Base-by-base conservation (phyloP, 2,888 invertebrate genomes). In the Erebia ligea region DNA sequence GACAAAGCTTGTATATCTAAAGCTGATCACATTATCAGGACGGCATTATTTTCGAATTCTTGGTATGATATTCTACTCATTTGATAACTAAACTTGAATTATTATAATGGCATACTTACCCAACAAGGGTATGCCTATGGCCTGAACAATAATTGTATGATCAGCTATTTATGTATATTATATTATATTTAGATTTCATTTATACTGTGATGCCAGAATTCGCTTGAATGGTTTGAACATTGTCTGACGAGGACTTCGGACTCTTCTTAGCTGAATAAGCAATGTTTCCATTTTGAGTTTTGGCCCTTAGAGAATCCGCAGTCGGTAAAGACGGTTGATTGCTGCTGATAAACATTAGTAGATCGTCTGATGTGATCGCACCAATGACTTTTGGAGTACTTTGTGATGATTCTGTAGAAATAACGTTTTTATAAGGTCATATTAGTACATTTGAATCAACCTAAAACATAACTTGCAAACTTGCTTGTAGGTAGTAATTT, bases 351-450 rank as follows among this genome's bases (percentile, higher is more conserved):
- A 94, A 95, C 75, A 94, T 89, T 25, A 97, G 90, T 65, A 97
- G 88, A 80, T 97, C 96, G 75, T 95, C 94, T 72, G 96, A 95
- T 42, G 95, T 96, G 1, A 96, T 94, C 69, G 97, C 89, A 50
- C 97, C 97, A 73, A 96, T 87, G 17, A 96, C 94, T 75, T 94
- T 94, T 80, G 95, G 94, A 64, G 89, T 88, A 54, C 80, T 81
- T 45, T 75, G 76, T 34, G 81, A 73, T 34, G 75, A 45, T 77
- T 90, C 89, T 88, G 82, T 64, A 83, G 87, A 70, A 62, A 67
- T 58, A 67, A 8, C 50, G n/a, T n/a, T 45, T 40, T 42, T 48
- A 17, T 25, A 10, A 25, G 9, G n/a, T 15, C 4, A 1, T 8
- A 19, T 1, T n/a, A n/a, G n/a, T n/a, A n/a, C 52, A 52, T 25